phyloP scores from a whole-genome alignment of 2,113 vertebrate genomes.

The Geococcyx californianus region DNA sequence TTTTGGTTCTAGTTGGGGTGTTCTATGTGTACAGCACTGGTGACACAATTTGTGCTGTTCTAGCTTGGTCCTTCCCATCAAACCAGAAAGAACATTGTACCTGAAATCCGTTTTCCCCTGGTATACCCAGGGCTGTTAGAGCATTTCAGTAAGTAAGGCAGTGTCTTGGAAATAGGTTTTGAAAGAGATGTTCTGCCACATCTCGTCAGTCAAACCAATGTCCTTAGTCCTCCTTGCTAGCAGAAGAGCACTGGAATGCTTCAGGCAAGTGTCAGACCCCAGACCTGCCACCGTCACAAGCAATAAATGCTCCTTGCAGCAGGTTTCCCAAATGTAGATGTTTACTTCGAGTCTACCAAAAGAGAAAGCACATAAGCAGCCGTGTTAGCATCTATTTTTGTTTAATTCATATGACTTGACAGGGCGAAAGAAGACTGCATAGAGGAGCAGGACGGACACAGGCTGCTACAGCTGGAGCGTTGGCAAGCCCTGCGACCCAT shows the following conservation, averaged over 20 bases:
- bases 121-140: neutral
- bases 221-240: conserved; percentile 6
- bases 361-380: neutral
- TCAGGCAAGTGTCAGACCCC: conserved; percentile 7
- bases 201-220: conserved; percentile 1
- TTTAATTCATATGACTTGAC: conserved; percentile 7
- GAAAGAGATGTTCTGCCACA: neutral
- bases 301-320: conserved; percentile 15
- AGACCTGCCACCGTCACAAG: neutral
- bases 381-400: neutral
- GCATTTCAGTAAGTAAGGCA: neutral
- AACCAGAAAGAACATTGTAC: neutral
- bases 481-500: neutral
- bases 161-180: neutral
- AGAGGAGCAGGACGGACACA: neutral
- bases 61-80: neutral
- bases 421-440: neutral
- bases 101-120: neutral
- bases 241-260: neutral
- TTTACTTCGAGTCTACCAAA: neutral
- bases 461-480: fast-evolving
- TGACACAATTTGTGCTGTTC: fast-evolving
- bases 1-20: neutral
- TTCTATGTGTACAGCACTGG: fast-evolving
- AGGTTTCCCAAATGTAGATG: neutral